Evolutionary conservation across 2,888 invertebrate genomes (phyloP).

Genomic region (Cosmopolites sordidus): DNA sequence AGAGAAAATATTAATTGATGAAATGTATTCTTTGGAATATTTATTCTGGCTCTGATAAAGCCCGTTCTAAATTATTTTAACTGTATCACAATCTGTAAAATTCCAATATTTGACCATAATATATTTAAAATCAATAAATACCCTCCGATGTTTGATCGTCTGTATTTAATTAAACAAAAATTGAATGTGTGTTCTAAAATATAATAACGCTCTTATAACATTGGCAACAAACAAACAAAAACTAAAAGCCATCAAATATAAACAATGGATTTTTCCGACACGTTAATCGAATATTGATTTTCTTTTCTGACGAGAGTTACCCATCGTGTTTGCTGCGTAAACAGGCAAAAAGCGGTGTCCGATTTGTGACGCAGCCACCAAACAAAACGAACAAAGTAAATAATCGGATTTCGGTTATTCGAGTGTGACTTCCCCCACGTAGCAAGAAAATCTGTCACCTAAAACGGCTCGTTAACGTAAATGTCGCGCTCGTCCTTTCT

Average conservation of each 20-base stretch:
- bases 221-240: background rate
- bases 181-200: too few species aligned
- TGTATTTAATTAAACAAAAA: too few species aligned
- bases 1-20: too few species aligned
- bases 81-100: too few species aligned
- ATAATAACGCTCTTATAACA: too few species aligned
- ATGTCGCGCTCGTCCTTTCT: background rate
- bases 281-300: background rate
- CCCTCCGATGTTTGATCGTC: too few species aligned
- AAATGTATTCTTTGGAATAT: too few species aligned
- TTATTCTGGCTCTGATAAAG: too few species aligned
- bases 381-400: background rate
- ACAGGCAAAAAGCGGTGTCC: background rate
- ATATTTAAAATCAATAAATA: too few species aligned
- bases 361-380: too few species aligned
- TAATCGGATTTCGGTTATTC: background rate
- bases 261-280: background rate
- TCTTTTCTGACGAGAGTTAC: background rate
- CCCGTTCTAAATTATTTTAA: too few species aligned
- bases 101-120: too few species aligned
- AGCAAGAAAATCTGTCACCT: background rate
- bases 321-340: background rate
- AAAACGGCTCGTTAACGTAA: conserved; percentile 1
- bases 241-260: background rate
- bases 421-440: conserved; percentile 1